Evolutionary conservation across 2,888 invertebrate species (phyloP), one percentile per base, ranked within the genome.

Genomic region (Eupithecia abbreviata): DNA sequence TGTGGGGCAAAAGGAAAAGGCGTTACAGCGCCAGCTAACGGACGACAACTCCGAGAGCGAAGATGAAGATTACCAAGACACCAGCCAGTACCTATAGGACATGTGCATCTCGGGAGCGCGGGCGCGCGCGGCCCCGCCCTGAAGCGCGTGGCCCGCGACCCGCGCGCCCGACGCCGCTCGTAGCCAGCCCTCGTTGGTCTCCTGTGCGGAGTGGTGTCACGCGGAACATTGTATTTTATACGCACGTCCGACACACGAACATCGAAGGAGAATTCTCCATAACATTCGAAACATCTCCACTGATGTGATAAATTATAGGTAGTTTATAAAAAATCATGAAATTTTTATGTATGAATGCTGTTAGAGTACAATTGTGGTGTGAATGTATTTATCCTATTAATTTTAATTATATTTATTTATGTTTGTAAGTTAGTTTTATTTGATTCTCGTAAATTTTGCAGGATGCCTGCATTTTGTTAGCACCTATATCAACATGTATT

Each of bases 311-410:
- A 82, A 84, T 85, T 83, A 86, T 84, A 87, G 90, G 87, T 89
- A 90, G 87, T 87, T 87, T 85, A 85, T 84, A 89, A 86, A 45
- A 82, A 82, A 86, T 85, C 85, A 89, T 86, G 80, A 87, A 88
- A 86, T 87, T 86, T 90, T 67, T 72, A 87, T 89, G 89, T 90
- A 92, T 84, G 86, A 87, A 87, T 84, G 82, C 85, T 79, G 89
- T 84, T 82, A 84, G 90, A 90, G 89, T 90, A 90, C 89, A 90
- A 91, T 84, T 81, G 93, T 87, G 89, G 93, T 87, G 89, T 90
- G 93, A 92, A 91, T 93, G 93, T 93, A 92, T 94, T 93, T 93
- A 91, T 92, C 91, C 90, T 93, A 92, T 89, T 92, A 92, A 90
- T 89, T 91, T 86, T 90, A 91, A 89, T 89, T 87, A 87, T 90